Conservation (phyloP, 2,113 vertebrate genomes). For the Hepsetus odoe region DNA sequence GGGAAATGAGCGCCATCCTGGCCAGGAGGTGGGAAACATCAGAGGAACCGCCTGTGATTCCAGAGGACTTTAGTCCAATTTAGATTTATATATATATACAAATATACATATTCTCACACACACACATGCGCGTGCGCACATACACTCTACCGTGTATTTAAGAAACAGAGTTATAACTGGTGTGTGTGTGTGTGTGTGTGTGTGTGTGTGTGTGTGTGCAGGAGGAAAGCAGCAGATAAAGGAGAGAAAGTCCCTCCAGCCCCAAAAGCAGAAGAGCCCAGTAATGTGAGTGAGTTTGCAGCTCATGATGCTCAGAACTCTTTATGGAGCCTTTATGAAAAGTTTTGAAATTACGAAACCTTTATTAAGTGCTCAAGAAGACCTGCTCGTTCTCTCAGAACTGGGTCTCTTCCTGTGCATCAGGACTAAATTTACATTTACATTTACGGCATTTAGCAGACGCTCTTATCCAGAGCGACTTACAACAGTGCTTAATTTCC, state of each 20-base stretch:
- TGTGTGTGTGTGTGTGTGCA: slow-evolving; percentile 53
- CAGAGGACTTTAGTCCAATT: too few species aligned
- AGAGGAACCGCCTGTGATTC: background rate
- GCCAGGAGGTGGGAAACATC: slow-evolving; percentile 80
- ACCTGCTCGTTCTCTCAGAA: too few species aligned
- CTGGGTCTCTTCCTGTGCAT: too few species aligned
- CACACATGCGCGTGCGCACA: too few species aligned
- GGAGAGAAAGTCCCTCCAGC: slow-evolving; percentile 73
- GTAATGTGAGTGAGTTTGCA: slow-evolving; percentile 70
- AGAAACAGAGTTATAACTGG: too few species aligned
- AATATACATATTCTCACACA: too few species aligned
- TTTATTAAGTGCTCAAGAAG: background rate
- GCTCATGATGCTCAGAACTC: background rate
- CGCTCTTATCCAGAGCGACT: too few species aligned
- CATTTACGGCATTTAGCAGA: too few species aligned
- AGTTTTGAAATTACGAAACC: background rate
- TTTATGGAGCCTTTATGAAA: background rate
- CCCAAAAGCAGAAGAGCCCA: slow-evolving; percentile 73
- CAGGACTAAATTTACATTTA: too few species aligned
- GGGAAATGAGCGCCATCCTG: slow-evolving; percentile 91
- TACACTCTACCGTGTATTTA: too few species aligned
- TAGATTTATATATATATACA: too few species aligned
- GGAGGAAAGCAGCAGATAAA: slow-evolving; percentile 85
- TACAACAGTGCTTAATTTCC: too few species aligned
- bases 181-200: background rate